Evolutionary conservation across 2,888 invertebrate genomes (phyloP).

Genomic region (Scaeva pyrastri): DNA sequence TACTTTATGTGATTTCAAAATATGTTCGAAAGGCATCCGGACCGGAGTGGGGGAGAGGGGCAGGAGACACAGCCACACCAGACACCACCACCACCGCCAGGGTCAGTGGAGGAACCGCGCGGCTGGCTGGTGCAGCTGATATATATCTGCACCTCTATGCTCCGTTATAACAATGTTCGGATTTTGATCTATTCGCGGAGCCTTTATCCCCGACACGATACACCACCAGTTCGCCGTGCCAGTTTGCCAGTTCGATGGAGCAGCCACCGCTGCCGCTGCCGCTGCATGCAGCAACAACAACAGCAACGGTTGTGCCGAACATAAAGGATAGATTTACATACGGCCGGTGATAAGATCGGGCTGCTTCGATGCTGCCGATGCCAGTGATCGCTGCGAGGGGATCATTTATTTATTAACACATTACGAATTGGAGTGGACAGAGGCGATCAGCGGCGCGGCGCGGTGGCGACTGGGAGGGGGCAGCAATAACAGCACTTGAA

Average conservation of each 20-base stretch:
- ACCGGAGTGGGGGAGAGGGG: neutral
- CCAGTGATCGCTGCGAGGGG: constrained; percentile 72
- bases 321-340: constrained; percentile 76
- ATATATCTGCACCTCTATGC: constrained; percentile 73
- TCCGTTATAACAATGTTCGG: constrained; percentile 76
- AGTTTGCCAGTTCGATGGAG: constrained; percentile 1
- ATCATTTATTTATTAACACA: constrained; percentile 76
- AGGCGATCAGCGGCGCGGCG: constrained; percentile 13
- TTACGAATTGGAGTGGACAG: constrained; percentile 75
- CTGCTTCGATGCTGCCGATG: constrained; percentile 59
- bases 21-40: constrained; percentile 52
- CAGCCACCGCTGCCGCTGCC: constrained; percentile 27
- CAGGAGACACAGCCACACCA: constrained; percentile 32
- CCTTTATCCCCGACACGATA: constrained; percentile 73
- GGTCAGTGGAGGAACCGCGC: constrained; percentile 60
- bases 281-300: neutral
- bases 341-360: constrained; percentile 67
- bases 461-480: constrained; percentile 1
- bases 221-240: constrained; percentile 49
- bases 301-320: constrained; percentile 64
- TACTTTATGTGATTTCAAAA: constrained; percentile 75
- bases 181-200: constrained; percentile 76
- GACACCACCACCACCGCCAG: constrained; percentile 58
- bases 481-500: constrained; percentile 51
- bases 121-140: constrained; percentile 57